phyloP scores from a whole-genome alignment of 2,888 invertebrate species.

The Protophormia terraenovae region DNA sequence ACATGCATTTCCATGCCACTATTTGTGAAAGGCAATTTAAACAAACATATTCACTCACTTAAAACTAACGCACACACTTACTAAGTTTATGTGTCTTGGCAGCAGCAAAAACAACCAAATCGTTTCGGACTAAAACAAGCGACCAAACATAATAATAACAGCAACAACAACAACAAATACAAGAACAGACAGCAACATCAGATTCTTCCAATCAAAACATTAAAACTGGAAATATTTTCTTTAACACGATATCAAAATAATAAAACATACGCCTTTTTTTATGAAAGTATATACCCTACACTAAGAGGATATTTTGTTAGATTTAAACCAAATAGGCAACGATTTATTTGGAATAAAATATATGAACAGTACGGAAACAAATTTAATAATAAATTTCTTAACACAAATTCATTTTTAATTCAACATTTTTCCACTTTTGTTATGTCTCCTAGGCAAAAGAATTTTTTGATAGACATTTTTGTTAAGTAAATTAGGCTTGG shows the following conservation, averaged over 20 bases:
- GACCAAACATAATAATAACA: conserved; percentile 16
- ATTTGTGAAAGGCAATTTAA: conserved; percentile 68
- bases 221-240: conserved; percentile 51
- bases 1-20: conserved; percentile 61
- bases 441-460: too few species aligned
- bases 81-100: neutral
- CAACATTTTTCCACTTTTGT: too few species aligned
- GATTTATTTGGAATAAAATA: too few species aligned
- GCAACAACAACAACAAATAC: neutral
- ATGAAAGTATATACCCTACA: neutral
- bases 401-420: too few species aligned
- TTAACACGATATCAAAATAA: conserved; percentile 25
- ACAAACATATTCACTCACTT: neutral
- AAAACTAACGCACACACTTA: neutral
- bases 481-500: too few species aligned
- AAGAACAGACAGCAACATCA: conserved; percentile 31
- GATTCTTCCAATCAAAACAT: conserved; percentile 54
- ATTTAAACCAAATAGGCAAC: too few species aligned
- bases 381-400: too few species aligned
- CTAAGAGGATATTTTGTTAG: neutral
- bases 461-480: too few species aligned
- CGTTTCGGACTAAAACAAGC: neutral
- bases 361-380: too few species aligned
- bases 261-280: conserved; percentile 12
- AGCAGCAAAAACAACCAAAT: neutral